Percentiles rank a stretch among this genome's conserved stretches.
These are phyloP conservation scores for Cecidostiba fungosa DNA, from an alignment of 2,888 invertebrate species.

Conservation along the genomic window DNA sequence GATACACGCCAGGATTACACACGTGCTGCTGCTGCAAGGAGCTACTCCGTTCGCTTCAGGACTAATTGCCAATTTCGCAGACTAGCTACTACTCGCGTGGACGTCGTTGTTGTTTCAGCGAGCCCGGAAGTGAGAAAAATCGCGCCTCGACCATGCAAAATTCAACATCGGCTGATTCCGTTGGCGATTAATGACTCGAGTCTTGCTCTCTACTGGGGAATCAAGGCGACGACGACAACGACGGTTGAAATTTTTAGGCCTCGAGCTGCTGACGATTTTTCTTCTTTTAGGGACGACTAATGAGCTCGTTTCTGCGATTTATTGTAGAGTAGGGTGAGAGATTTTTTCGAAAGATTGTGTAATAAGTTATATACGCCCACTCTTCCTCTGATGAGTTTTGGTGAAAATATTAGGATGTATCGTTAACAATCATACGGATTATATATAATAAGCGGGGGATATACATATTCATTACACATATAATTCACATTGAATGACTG, in stretches of 20 bases:
- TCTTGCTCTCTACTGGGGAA: not conserved
- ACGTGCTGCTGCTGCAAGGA: not conserved
- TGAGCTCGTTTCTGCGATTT: not conserved
- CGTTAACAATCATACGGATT: not conserved
- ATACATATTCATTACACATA: not conserved
- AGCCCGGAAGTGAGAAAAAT: conserved; percentile 21
- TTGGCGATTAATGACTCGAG: conserved; percentile 13
- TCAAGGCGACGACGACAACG: not conserved
- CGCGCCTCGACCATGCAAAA: conserved; percentile 9
- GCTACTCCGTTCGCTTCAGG: conserved; percentile 44
- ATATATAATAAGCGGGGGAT: not conserved
- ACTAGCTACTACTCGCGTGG: not conserved
- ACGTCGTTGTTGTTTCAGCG: not conserved
- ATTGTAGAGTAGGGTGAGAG: not conserved
- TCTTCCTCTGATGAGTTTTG: not conserved
- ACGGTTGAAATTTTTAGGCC: not conserved
- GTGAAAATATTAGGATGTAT: not conserved
- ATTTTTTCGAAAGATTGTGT: not conserved
- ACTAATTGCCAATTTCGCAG: conserved; percentile 72
- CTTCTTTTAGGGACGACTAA: not conserved
- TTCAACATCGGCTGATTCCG: conserved; percentile 10
- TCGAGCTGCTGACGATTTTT: not conserved
- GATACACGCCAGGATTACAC: conserved; percentile 2
- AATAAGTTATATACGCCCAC: not conserved
- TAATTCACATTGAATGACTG: not conserved